Conservation (phyloP, 2,888 invertebrate genomes). For the Philonicus albiceps region DNA sequence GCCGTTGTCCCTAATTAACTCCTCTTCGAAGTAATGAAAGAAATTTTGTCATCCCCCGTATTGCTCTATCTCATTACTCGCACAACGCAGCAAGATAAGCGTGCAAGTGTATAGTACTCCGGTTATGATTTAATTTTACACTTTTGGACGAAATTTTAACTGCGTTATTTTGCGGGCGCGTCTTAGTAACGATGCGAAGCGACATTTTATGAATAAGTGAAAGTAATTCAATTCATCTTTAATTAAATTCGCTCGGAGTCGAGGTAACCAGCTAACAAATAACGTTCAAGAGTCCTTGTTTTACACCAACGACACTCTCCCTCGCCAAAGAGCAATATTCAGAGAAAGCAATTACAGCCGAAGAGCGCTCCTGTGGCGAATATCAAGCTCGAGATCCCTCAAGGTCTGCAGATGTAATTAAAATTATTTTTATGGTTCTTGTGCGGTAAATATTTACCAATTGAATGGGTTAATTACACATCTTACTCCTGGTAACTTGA, state of each 20-base stretch:
- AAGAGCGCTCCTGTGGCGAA: constrained; percentile 34
- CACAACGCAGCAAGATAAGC: neutral
- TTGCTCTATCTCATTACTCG: neutral
- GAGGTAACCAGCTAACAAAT: constrained; percentile 39
- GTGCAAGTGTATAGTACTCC: neutral
- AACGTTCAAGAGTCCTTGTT: constrained; percentile 26
- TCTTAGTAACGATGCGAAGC: neutral
- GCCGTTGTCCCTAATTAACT: neutral
- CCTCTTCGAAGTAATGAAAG: neutral
- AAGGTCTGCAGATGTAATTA: constrained; percentile 50
- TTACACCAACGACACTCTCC: neutral
- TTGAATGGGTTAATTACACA: constrained; percentile 51
- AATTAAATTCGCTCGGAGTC: constrained; percentile 44
- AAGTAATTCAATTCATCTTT: constrained; percentile 45
- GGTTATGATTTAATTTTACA: constrained; percentile 18
- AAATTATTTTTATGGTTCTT: constrained; percentile 51
- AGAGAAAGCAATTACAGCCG: constrained; percentile 41
- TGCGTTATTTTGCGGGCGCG: neutral
- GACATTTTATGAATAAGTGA: constrained; percentile 43
- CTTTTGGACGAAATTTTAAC: constrained; percentile 16
- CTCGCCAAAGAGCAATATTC: constrained; percentile 21
- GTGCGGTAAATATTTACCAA: constrained; percentile 51
- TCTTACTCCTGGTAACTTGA: constrained; percentile 45
- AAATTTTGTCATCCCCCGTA: neutral
- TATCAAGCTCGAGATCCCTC: constrained; percentile 34